Conservation (phyloP, 2,797 vertebrate species). For the Poecilia picta region DNA sequence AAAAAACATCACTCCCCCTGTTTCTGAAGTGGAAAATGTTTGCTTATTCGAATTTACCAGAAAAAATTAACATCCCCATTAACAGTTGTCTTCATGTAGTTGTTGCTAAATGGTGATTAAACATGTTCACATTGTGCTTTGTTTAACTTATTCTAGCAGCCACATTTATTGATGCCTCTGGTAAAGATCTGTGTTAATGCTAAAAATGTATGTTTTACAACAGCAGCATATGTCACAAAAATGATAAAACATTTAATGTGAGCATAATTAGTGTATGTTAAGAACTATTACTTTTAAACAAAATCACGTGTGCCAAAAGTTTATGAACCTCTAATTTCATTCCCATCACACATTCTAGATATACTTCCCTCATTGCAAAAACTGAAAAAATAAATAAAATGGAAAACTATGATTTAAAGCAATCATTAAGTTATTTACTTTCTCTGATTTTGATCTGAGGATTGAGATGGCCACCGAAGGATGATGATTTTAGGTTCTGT, state of each 20-base stretch:
- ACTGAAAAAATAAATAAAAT: not conserved
- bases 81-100: no score
- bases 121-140: not conserved
- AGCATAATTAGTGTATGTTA: not conserved
- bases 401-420: not conserved
- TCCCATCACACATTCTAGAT: not conserved
- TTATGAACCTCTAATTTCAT: not conserved
- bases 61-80: no score
- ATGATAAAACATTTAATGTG: not conserved
- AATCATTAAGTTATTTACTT: not conserved
- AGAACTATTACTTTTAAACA: not conserved
- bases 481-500: not conserved
- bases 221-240: not conserved
- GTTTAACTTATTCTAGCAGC: not conserved
- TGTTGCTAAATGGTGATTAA: not conserved
- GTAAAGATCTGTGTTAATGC: not conserved
- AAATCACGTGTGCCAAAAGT: not conserved
- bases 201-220: not conserved
- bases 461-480: not conserved
- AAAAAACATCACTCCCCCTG: not conserved
- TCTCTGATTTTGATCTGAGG: not conserved
- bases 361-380: not conserved
- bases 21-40: not conserved
- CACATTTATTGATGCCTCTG: not conserved
- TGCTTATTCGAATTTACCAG: no score